These are phyloP conservation scores for Fabriciana adippe DNA, from an alignment of 2,888 invertebrate species.

Conservation along the genomic window DNA sequence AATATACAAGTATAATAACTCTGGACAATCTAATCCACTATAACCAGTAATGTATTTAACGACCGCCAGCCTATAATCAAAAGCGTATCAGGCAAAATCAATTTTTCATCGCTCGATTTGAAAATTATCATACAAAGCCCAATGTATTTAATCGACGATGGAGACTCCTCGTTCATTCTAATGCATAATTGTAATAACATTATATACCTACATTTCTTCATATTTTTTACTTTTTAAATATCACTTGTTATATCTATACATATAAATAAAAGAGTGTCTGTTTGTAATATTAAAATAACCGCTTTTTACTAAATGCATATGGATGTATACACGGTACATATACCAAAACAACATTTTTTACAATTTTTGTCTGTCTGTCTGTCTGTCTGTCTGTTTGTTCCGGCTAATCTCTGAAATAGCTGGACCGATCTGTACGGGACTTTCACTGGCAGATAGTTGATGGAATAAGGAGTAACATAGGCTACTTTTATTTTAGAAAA, in stretches of 20 bases:
- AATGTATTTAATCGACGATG: conserved; percentile 45
- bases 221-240: conserved; percentile 23
- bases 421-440: no score
- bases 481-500: no score
- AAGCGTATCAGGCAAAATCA: conserved; percentile 78
- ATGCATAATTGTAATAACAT: background rate
- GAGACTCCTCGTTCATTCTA: conserved; percentile 35
- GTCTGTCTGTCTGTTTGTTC: no score
- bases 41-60: conserved; percentile 72
- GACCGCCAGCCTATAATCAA: conserved; percentile 75
- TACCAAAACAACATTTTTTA: no score
- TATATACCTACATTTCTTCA: conserved; percentile 8
- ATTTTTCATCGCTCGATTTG: conserved; percentile 77
- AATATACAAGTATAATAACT: conserved; percentile 25
- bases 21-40: conserved; percentile 35
- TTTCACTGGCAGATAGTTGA: no score
- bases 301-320: no score
- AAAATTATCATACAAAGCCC: conserved; percentile 76
- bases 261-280: no score
- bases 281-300: no score
- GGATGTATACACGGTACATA: no score
- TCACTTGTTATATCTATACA: conserved; percentile 72
- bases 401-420: no score
- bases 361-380: no score
- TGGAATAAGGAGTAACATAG: no score